Base-by-base conservation (phyloP, 2,797 vertebrate species). In the Calcarius lapponicus region DNA sequence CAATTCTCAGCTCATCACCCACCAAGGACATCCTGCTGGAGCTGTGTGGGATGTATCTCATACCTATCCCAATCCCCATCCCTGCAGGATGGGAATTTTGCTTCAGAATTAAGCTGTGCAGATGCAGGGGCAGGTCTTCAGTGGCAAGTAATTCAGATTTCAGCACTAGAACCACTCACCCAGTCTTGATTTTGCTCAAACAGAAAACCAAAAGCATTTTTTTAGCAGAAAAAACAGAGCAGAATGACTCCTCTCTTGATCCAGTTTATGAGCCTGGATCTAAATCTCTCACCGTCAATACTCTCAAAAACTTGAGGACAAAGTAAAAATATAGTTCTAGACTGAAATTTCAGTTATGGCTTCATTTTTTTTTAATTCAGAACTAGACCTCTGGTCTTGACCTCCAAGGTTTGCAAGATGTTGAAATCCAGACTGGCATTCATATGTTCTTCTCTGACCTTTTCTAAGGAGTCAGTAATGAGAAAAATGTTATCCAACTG, bases 401-500 rank as follows among this genome's bases (percentile, higher is more conserved):
- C 42, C 38, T 73, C 36, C 45, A 50, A 26, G 15, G 50, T 80
- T 32, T 80, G 10, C 26, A 72, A 72, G 56, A 60, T 11, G 7
- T 20, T 88, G 60, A 84, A 90, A 86, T 90, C 36, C 66, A 91
- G 53, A 78, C 40, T 78, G 28, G 19, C n/a, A 78, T 58, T 83
- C 21, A 3, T 19, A 21, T 53, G 17, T 26, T 85, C 42, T 87
- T 74, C 48, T 76, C 25, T 74, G 28, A 24, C 65, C 12, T 74
- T 74, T 89, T 62, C 56, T 67, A 43, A 47, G 42, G 29, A 85
- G 13, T 51, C n/a, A 88, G 15, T 76, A 54, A 74, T 32, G 70
- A 92, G 61, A 94, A 92, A 83, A 75, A 60, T 16, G 15, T 51
- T 51, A 90, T 40, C 31, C 85, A 86, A 88, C 43, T n/a, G 40